Conservation (phyloP, 2,888 invertebrate genomes). For the Pogonocherus hispidulus region DNA sequence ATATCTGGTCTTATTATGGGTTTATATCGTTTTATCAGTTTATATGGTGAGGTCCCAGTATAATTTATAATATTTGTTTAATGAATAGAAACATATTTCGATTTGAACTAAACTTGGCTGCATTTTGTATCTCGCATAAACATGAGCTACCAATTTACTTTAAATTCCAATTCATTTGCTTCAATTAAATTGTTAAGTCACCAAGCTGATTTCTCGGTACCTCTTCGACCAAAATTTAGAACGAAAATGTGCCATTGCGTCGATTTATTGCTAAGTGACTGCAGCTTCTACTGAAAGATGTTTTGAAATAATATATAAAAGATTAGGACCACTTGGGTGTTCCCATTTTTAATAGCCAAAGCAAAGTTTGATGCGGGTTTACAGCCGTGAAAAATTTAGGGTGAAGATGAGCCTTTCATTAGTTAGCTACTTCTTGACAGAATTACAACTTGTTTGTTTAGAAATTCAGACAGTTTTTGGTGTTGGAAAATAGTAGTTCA, state of each 20-base stretch:
- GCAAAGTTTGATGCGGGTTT: background rate
- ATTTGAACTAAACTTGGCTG: too few relatives aligned
- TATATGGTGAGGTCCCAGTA: too few relatives aligned
- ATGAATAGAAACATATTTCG: too few relatives aligned
- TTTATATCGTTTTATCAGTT: too few relatives aligned
- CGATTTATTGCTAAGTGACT: background rate
- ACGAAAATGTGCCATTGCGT: background rate
- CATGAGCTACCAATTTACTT: too few relatives aligned
- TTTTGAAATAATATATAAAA: too few relatives aligned
- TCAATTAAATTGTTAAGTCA: too few relatives aligned
- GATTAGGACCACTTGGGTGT: background rate
- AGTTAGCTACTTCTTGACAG: background rate
- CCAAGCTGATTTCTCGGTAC: background rate
- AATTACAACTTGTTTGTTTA: background rate
- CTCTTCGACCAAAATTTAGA: background rate
- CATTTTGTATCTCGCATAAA: too few relatives aligned
- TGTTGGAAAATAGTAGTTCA: background rate
- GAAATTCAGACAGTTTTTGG: background rate
- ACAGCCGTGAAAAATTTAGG: background rate
- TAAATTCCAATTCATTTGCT: too few relatives aligned
- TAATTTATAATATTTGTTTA: too few relatives aligned
- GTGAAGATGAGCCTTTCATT: background rate
- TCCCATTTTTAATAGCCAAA: background rate
- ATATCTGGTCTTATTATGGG: too few relatives aligned
- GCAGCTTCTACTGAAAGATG: background rate